phyloP scores from a whole-genome alignment of 2,113 vertebrate genomes.

The Crocuta crocuta region DNA sequence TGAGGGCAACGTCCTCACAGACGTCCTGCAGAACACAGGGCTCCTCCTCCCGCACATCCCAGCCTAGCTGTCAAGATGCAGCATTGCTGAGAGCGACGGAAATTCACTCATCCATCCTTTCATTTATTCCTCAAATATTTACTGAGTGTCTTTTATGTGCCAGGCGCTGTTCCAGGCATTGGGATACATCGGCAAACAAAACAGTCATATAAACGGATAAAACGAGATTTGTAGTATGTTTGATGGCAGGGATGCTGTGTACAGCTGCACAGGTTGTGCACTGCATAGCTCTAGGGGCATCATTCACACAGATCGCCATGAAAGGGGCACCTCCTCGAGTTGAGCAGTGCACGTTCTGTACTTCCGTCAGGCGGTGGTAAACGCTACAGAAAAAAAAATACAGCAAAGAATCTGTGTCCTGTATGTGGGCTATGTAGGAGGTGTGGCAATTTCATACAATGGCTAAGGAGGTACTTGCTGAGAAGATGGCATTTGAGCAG shows the following conservation, averaged over 20 bases:
- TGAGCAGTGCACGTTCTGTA: not conserved
- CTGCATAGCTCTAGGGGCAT: not conserved
- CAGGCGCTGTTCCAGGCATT: not conserved
- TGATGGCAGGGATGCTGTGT: not conserved
- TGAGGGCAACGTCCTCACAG: not conserved
- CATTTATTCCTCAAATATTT: not conserved
- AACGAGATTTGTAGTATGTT: not conserved
- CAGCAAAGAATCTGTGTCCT: not conserved
- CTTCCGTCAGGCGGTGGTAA: not conserved
- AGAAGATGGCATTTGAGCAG: not conserved
- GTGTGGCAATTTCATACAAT: accelerated
- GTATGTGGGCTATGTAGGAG: not conserved
- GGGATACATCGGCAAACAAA: not conserved
- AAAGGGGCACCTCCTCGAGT: not conserved
- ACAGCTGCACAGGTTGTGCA: not conserved
- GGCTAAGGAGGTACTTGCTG: not conserved
- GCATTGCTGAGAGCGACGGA: no score
- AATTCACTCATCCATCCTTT: not conserved
- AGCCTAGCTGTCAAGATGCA: not conserved
- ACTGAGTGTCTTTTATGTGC: not conserved
- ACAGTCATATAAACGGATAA: not conserved
- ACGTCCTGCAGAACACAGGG: not conserved
- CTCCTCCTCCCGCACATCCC: not conserved
- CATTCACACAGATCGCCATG: not conserved
- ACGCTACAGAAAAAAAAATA: not conserved